A percentile compares a stretch with the other conserved stretches of the same genome.
These are phyloP conservation scores for Setipinna tenuifilis DNA, from an alignment of 2,797 vertebrate species.

Conservation along the genomic window DNA sequence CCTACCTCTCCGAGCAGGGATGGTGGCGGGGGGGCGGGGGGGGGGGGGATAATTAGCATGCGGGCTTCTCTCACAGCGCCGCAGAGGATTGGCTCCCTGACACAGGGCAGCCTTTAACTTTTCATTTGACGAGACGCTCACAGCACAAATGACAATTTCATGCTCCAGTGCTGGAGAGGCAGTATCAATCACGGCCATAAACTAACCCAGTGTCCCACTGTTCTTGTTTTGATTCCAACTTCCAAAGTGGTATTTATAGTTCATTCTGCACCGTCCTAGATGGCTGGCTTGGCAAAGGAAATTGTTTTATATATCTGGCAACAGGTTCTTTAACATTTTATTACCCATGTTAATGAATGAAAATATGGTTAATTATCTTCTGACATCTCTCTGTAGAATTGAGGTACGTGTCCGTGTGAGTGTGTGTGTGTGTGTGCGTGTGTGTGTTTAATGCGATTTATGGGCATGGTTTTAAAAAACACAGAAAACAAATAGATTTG, in stretches of 20 bases:
- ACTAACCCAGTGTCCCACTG: slow-evolving; percentile 68
- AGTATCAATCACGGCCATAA: slow-evolving; percentile 71
- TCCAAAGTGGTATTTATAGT: slow-evolving; percentile 66
- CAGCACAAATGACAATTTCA: slow-evolving; percentile 81
- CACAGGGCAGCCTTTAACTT: slow-evolving; percentile 66
- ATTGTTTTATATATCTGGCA: slow-evolving; percentile 56
- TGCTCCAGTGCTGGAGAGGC: slow-evolving; percentile 73
- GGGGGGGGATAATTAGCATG: slow-evolving; percentile 71
- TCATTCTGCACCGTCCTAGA: slow-evolving; percentile 62
- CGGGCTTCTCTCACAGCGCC: slow-evolving; percentile 69
- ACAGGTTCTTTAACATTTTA: slow-evolving; percentile 53
- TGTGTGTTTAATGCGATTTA: neutral
- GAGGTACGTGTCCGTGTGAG: neutral
- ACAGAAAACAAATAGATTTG: slow-evolving; percentile 1
- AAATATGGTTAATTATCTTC: slow-evolving; percentile 58
- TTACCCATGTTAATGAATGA: slow-evolving; percentile 59
- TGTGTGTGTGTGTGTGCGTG: slow-evolving; percentile 16
- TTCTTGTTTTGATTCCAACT: slow-evolving; percentile 68
- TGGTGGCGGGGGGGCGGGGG: too few relatives aligned
- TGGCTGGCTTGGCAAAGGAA: slow-evolving; percentile 60
- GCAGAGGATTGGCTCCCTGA: slow-evolving; percentile 67
- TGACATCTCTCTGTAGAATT: slow-evolving; percentile 55
- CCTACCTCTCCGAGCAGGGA: slow-evolving; percentile 40
- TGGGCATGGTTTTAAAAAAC: neutral
- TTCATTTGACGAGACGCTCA: slow-evolving; percentile 76